Evolutionary conservation across 2,113 vertebrate species (phyloP).

Genomic region (Gavialis gangeticus): DNA sequence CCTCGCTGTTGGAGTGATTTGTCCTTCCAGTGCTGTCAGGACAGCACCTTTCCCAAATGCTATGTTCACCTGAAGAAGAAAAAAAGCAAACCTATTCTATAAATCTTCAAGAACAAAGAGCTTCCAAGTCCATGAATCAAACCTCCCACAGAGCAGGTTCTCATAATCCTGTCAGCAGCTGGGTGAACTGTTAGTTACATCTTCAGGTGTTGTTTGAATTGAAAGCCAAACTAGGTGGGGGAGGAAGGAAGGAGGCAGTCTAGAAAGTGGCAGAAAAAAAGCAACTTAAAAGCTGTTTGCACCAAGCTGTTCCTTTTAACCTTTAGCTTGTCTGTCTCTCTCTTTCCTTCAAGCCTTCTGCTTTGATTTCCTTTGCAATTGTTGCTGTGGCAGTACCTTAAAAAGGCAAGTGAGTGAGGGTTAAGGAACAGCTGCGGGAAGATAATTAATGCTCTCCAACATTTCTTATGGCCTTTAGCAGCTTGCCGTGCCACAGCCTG

Average conservation of each 20-base stretch:
- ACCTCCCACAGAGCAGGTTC: fast-evolving
- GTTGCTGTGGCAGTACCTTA: slow-evolving; percentile 59
- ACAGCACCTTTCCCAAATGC: neutral
- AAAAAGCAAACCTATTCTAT: neutral
- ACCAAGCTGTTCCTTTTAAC: slow-evolving; percentile 40
- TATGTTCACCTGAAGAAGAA: neutral
- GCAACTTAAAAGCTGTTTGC: slow-evolving; percentile 16
- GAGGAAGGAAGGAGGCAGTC: neutral
- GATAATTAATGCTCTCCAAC: slow-evolving; percentile 79
- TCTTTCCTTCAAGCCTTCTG: slow-evolving; percentile 36
- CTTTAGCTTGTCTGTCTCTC: slow-evolving; percentile 53
- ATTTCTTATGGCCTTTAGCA: slow-evolving; percentile 78
- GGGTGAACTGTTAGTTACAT: neutral
- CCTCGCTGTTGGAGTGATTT: neutral
- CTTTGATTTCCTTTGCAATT: slow-evolving; percentile 63
- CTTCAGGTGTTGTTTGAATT: neutral
- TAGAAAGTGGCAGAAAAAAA: slow-evolving; percentile 11
- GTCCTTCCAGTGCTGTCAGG: neutral
- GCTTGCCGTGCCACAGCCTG: slow-evolving; percentile 73
- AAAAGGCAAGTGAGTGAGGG: slow-evolving; percentile 15
- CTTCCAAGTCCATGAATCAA: neutral
- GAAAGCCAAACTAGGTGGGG: fast-evolving
- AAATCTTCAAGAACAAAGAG: neutral
- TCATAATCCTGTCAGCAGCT: neutral
- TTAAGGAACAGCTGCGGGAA: slow-evolving; percentile 78